Conservation (phyloP, 2,797 vertebrate genomes). For the Gobio occitaniae region DNA sequence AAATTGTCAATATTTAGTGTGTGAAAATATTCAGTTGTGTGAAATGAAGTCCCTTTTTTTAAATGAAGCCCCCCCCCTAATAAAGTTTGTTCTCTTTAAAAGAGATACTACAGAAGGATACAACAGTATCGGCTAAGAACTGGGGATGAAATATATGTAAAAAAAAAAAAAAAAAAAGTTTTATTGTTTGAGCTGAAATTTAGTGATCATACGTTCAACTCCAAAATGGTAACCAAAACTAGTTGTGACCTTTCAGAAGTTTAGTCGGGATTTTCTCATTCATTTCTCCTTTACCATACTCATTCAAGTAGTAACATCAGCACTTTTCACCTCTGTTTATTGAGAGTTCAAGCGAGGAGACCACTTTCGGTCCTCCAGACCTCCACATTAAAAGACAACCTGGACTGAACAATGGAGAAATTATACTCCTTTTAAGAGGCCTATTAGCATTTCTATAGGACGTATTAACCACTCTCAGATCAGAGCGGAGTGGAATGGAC, state of each 20-base stretch:
- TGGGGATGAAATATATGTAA: background rate
- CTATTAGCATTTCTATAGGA: conserved; percentile 80
- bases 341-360: conserved; percentile 30
- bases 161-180: too few relatives aligned
- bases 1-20: background rate
- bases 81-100: background rate
- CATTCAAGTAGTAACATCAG: conserved; percentile 36
- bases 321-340: conserved; percentile 51
- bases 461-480: conserved; percentile 66
- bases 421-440: conserved; percentile 68
- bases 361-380: conserved; percentile 3
- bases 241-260: background rate
- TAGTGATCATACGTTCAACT: background rate
- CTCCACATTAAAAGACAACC: conserved; percentile 45
- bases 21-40: background rate
- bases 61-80: too few relatives aligned
- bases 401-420: conserved; percentile 67
- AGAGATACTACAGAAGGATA: background rate
- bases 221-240: background rate
- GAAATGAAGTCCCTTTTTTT: background rate
- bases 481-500: conserved; percentile 25
- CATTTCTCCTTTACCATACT: background rate
- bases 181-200: background rate
- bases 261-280: background rate
- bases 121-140: background rate